These are phyloP conservation scores for Heteronetta atricapilla DNA, from an alignment of 2,113 vertebrate genomes.

Conservation along the genomic window DNA sequence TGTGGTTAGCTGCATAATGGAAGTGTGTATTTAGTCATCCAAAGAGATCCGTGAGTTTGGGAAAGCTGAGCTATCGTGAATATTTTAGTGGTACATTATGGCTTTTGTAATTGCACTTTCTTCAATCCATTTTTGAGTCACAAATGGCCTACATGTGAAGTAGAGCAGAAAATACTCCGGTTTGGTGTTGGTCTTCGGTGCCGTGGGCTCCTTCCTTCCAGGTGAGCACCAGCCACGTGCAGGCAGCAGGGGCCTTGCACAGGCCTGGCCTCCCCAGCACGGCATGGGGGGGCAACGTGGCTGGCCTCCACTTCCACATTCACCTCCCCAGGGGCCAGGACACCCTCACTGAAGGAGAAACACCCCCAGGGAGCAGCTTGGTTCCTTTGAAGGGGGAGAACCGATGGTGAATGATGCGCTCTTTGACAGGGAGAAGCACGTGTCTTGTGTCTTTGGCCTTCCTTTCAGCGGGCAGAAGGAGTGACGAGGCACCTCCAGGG, in stretches of 20 bases:
- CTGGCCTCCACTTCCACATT: neutral
- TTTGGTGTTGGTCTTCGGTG: conserved; percentile 26
- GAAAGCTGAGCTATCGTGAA: conserved; percentile 34
- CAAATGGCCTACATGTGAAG: conserved; percentile 65
- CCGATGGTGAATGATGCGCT: neutral
- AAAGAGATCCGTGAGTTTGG: neutral
- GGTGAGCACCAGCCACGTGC: neutral
- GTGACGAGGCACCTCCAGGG: neutral
- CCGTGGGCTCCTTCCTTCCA: neutral
- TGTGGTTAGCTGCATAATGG: neutral
- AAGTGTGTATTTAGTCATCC: neutral
- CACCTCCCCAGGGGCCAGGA: neutral
- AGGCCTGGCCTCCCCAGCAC: accelerated
- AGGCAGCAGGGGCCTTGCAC: accelerated
- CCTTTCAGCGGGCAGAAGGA: neutral
- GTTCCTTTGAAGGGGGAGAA: neutral
- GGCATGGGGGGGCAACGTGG: neutral
- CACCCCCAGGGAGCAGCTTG: neutral
- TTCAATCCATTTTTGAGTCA: conserved; percentile 5
- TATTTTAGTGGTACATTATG: conserved; percentile 41
- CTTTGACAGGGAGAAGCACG: neutral
- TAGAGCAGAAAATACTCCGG: conserved; percentile 20
- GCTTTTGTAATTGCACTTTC: conserved; percentile 55
- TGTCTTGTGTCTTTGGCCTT: neutral
- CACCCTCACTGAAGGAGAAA: neutral